Evolutionary conservation across 2,888 invertebrate genomes (phyloP), one percentile per base, ranked within the genome.

Genomic region (Dicycla oo): DNA sequence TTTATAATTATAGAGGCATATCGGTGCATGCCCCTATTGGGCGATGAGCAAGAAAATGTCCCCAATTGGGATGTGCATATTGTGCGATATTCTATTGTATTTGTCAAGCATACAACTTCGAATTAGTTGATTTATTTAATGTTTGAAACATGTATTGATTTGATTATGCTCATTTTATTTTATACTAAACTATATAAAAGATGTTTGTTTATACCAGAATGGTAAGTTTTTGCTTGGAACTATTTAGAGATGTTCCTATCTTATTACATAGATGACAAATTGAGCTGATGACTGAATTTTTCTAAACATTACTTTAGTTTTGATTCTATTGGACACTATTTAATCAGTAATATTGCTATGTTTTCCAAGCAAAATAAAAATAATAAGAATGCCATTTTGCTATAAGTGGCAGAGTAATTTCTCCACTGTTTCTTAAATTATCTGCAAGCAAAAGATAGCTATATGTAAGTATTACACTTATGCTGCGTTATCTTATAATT

Each of bases 11-110:
- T 93, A 30, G 95, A 95, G 79, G 81, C 87, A 1, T 95, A 95
- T 78, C 88, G 93, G 74, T 94, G 94, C 83, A 95, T 95, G 94
- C 95, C 95, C 0, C 82, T 95, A 1, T 74, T 95, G 47, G 95
- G 95, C 0, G 90, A 92, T 84, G 95, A 95, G 73, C 85, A 88
- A 26, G 86, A 90, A 6, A 88, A 85, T 69, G 90, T 91, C 13
- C 94, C 94, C 0, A 86, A 91, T 72, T 95, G 94, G 95, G 90
- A 93, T 13, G 87, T 92, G 5, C 95, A 95, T 86, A 89, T 94
- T 81, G 93, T 91, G 5, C 90, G 88, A 61, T 94, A 91, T 79
- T 85, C 91, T 65, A 82, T 94, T 62, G 89, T 93, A n/a, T 92
- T 93, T 84, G 75, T 80, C 18, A 85, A 74, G 38, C 13, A 68